These are phyloP conservation scores for Dolichotis patagonum DNA, from an alignment of 2,113 vertebrate genomes.

Conservation along the genomic window DNA sequence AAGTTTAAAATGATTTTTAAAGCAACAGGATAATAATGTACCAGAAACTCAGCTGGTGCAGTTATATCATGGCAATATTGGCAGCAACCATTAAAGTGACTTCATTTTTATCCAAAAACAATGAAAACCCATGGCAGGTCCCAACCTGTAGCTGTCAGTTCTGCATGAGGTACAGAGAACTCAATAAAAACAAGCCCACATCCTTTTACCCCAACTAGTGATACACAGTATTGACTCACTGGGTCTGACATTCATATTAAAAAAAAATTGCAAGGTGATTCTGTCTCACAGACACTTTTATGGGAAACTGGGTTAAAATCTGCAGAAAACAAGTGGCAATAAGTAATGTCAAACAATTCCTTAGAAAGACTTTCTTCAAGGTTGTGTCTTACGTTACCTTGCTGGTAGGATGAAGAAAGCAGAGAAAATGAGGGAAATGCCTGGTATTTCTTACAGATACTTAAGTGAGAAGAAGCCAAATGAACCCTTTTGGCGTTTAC, in stretches of 20 bases:
- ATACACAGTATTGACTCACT: neutral
- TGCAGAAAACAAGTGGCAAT: neutral
- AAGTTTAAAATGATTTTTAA: neutral
- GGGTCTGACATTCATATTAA: neutral
- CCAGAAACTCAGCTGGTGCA: neutral
- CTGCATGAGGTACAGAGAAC: too few relatives aligned
- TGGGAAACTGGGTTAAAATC: neutral
- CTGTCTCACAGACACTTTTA: neutral
- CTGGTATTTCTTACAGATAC: too few relatives aligned
- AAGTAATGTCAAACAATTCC: too few relatives aligned
- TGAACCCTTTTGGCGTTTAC: accelerated
- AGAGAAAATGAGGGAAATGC: neutral
- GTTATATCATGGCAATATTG: neutral
- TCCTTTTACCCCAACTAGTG: accelerated
- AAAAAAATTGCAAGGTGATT: neutral
- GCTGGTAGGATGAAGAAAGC: neutral
- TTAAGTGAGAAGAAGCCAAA: accelerated
- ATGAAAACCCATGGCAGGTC: neutral
- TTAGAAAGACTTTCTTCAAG: neutral
- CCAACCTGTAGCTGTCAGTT: neutral
- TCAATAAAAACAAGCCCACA: neutral
- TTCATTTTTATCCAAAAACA: neutral
- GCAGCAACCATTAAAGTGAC: neutral
- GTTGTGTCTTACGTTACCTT: neutral
- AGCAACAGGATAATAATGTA: neutral